A percentile compares a stretch with the other conserved stretches of the same genome.
These are phyloP conservation scores for Ceyx erithaca DNA, from an alignment of 2,797 vertebrate species.

Conservation along the genomic window DNA sequence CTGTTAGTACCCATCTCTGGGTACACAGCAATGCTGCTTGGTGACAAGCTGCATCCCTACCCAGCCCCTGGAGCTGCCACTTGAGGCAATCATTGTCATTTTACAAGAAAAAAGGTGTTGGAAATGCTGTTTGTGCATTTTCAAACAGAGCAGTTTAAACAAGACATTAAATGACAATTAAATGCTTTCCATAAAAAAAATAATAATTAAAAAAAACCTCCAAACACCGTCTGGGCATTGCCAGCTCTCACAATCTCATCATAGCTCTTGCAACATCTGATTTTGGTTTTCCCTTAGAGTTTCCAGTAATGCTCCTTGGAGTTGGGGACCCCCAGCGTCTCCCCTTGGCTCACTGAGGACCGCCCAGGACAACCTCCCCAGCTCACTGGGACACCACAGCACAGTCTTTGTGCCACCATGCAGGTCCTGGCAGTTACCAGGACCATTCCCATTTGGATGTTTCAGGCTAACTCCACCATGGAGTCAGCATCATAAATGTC, in stretches of 20 bases:
- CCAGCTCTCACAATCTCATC: neutral
- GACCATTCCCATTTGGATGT: accelerated
- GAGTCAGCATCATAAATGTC: neutral
- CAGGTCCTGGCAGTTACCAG: neutral
- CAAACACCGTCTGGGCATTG: neutral
- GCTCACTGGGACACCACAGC: neutral
- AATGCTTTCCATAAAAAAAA: neutral
- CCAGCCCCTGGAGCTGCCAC: neutral
- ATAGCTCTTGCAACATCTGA: neutral
- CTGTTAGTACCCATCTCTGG: accelerated
- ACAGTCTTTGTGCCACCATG: neutral
- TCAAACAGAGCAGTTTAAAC: neutral
- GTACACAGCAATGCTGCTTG: neutral
- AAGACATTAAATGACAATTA: constrained; percentile 40
- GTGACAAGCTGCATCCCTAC: accelerated
- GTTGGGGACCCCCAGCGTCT: neutral
- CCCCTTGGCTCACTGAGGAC: neutral
- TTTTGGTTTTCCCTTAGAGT: neutral
- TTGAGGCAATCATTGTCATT: accelerated
- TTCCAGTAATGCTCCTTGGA: neutral
- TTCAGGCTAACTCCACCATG: neutral
- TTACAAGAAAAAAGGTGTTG: neutral
- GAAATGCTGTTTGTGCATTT: neutral
- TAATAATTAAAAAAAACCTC: too few species aligned
- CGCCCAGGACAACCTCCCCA: accelerated